Evolutionary conservation across 2,797 vertebrate species (phyloP).

Genomic region (Crocidura indochinensis): DNA sequence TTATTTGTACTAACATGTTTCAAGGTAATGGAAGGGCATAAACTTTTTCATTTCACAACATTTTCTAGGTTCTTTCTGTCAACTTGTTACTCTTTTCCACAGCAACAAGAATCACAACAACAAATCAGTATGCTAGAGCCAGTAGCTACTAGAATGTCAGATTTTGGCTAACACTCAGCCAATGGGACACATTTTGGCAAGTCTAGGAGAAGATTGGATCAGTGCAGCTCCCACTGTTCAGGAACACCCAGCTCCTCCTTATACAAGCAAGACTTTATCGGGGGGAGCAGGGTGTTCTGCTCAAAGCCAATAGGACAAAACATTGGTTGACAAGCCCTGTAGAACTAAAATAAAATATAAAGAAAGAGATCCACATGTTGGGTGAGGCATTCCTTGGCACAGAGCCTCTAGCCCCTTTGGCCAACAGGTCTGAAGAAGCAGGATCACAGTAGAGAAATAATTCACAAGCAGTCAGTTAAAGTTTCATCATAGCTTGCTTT

Average conservation of each 20-base stretch:
- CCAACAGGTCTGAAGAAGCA: too few relatives aligned
- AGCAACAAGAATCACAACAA: neutral
- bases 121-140: neutral
- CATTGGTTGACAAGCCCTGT: too few relatives aligned
- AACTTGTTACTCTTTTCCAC: neutral
- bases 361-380: too few relatives aligned
- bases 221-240: too few relatives aligned
- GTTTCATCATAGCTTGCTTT: too few relatives aligned
- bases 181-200: neutral
- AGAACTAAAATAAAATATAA: too few relatives aligned
- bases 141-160: neutral
- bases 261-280: rapidly evolving
- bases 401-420: too few relatives aligned
- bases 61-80: neutral
- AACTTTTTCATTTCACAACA: neutral
- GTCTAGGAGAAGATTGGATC: neutral
- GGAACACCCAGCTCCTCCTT: too few relatives aligned
- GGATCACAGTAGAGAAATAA: too few relatives aligned
- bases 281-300: too few relatives aligned
- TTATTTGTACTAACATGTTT: neutral
- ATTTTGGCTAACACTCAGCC: neutral
- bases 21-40: neutral
- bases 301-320: neutral
- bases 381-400: too few relatives aligned
- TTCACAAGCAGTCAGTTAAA: too few relatives aligned